These are phyloP conservation scores for Dendroctonus valens DNA, from an alignment of 1,140 invertebrate genomes.

Conservation along the genomic window DNA sequence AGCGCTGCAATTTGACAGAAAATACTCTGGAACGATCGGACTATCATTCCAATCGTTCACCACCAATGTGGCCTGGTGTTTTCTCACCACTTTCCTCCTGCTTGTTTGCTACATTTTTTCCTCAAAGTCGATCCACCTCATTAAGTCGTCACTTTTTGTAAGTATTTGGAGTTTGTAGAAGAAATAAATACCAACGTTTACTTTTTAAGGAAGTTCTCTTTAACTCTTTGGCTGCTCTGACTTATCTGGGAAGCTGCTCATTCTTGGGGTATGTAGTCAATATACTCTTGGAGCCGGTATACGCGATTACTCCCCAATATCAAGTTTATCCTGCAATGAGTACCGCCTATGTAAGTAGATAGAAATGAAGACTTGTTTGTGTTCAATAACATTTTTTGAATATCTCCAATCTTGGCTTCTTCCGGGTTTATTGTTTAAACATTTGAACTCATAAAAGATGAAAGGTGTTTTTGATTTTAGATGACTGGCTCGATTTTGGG, in stretches of 20 bases:
- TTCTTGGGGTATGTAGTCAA: conserved; percentile 75
- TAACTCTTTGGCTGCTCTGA: conserved; percentile 69
- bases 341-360: conserved; percentile 77
- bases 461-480: conserved; percentile 54
- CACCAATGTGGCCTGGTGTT: conserved; percentile 71
- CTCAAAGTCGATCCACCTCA: conserved; percentile 67
- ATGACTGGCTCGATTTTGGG: conserved; percentile 70
- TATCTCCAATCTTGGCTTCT: neutral
- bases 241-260: conserved; percentile 71
- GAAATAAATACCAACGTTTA: neutral
- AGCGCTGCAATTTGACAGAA: conserved; percentile 69
- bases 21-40: conserved; percentile 65
- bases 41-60: conserved; percentile 73
- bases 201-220: conserved; percentile 72
- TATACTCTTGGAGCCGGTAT: conserved; percentile 66
- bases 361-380: neutral
- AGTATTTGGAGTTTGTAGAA: conserved; percentile 49
- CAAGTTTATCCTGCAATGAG: conserved; percentile 81
- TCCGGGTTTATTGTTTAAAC: neutral
- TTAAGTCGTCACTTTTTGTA: conserved; percentile 77
- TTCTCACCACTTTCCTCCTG: conserved; percentile 69
- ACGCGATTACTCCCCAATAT: conserved; percentile 58
- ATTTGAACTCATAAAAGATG: neutral
- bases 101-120: conserved; percentile 74
- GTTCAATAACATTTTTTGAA: neutral